Evolutionary conservation across 2,797 vertebrate species (phyloP).

Genomic region (Parauchenoglanis punctatus): DNA sequence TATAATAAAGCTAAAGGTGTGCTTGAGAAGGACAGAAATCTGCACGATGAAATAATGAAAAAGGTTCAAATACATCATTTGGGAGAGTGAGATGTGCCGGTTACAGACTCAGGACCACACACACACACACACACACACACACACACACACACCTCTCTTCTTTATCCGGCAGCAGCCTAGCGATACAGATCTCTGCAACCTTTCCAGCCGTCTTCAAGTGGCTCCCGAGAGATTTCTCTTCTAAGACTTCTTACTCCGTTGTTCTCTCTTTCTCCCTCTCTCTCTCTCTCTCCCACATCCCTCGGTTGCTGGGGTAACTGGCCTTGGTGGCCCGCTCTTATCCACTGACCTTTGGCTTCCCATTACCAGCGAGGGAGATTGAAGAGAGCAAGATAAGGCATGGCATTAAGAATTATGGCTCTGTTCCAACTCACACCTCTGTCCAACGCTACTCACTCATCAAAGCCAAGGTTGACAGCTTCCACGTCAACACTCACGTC

Average conservation of each 20-base stretch:
- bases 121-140: neutral
- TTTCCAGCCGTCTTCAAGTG: constrained; percentile 64
- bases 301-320: constrained; percentile 69
- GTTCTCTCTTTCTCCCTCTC: constrained; percentile 54
- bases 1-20: neutral
- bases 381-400: constrained; percentile 65
- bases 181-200: constrained; percentile 60
- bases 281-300: neutral
- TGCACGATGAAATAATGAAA: neutral
- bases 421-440: constrained; percentile 37
- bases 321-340: constrained; percentile 62
- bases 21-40: neutral
- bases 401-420: constrained; percentile 63
- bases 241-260: constrained; percentile 30
- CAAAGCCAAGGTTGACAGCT: constrained; percentile 59
- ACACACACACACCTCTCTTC: neutral
- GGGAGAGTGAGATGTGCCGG: neutral
- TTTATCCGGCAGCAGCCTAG: constrained; percentile 22
- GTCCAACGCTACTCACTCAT: constrained; percentile 24
- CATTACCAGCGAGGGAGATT: constrained; percentile 68
- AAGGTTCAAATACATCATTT: neutral
- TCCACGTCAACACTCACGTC: neutral
- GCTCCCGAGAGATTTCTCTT: constrained; percentile 58
- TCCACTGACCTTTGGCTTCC: constrained; percentile 73
- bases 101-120: neutral